Evolutionary conservation across 2,797 vertebrate genomes (phyloP), one percentile per base, ranked within the genome.

Genomic region (Macropus fuliginosus): DNA sequence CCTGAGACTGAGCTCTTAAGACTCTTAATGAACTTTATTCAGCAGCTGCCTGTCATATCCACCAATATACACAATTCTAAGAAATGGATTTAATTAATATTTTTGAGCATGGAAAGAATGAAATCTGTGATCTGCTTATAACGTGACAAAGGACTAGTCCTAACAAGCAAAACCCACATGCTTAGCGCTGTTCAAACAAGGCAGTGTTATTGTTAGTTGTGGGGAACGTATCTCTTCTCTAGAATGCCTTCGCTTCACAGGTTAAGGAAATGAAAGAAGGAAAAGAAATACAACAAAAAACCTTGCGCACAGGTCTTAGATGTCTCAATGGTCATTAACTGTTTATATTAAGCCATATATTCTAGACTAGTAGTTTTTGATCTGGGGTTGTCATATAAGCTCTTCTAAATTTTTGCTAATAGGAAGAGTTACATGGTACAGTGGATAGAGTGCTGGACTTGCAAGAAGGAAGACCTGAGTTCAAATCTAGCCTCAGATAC

Each of bases 11-110:
- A 91, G 27, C 21, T 94, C 50, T 90, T 95, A 93, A 93, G 28
- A 52, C 91, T 96, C 87, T 95, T 96, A 94, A n/a, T 95, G 74
- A 94, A 89, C 13, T 54, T 91, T 56, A 94, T 52, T 94, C 29
- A 93, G 56, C 54, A 92, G 95, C 66, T 89, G 10, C 18, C n/a
- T 91, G 28, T 56, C 8, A 87, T 14, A 90, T 92, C 40, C 27
- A 89, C 18, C 18, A 94, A 94, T 52, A 92, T 21, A 27, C 1
- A 91, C 52, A 93, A 89, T 90, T 56, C 50, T 5, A 31, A 94
- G 55, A 92, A 90, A 14, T 28, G 34, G 81, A 95, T 62, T 95
- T 93, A 90, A 93, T 93, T n/a, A 92, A 55, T 95, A 92, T 94
- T 34, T 54, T 28, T 56, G 54, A 56, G 89, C 90, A 92, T 94